Evolutionary conservation across 1,140 invertebrate genomes (phyloP), one percentile per base, ranked within the genome.

Genomic region (Drosophila ercepeae): DNA sequence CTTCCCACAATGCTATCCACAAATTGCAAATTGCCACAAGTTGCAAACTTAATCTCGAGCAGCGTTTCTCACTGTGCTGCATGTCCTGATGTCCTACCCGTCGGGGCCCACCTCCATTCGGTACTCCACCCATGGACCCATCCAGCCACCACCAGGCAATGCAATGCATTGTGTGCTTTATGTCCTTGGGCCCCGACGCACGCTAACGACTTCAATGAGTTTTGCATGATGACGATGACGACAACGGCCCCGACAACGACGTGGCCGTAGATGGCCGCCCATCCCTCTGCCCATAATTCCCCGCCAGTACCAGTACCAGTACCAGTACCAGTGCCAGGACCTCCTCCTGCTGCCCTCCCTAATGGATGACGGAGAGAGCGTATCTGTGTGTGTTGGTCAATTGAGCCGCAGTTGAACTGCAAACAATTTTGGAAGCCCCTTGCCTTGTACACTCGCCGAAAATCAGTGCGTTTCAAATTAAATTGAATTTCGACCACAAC

Each of bases 121-220:
- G n/a, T n/a, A n/a, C n/a, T n/a, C n/a, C n/a, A n/a, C n/a, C n/a
- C n/a, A n/a, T n/a, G n/a, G n/a, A n/a, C n/a, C n/a, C 54, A 45
- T 34, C 25, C 29, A 39, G 13, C 50, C 49, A 44, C 14, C 13
- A 2, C 13, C 21, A 21, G 2, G 3, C 39, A 18, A 27, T 48
- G 21, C 14, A 16, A 34, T 74, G 65, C 60, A 86, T 86, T 84
- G 79, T 84, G 81, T 84, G 60, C 68, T 84, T 68, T 76, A 74
- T 86, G 73, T 74, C 67, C 81, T 79, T 65, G 76, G 81, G 46
- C 54, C 52, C 41, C 51, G 58, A 83, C 61, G 67, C 72, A 76
- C 76, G 79, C 79, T 81, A 84, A 86, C 79, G 79, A 84, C 79
- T 86, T 81, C 72, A 84, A 81, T 88, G 81, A 86, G 81, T 84